Evolutionary conservation across 2,113 vertebrate genomes (phyloP), one percentile per base, ranked within the genome.

Genomic region (Mustela nigripes): DNA sequence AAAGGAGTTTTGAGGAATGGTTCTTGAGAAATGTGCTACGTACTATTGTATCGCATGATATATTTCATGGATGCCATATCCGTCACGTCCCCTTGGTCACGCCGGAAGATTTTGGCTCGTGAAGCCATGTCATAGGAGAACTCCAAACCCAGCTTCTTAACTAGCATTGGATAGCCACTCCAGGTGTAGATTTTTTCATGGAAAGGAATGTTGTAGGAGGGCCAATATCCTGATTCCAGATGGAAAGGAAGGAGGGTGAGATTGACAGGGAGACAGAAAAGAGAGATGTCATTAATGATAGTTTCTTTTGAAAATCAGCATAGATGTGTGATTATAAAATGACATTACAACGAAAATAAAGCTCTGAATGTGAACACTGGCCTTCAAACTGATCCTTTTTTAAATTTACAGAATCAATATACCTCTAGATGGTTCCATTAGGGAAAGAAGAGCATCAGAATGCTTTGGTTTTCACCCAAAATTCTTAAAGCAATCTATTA

Each of bases 41-140:
- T 99, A 99, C 99, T 99, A 98, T 99, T 99, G 98, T 99, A 99
- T 99, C 99, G 99, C 99, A 99, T 99, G 97, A 99, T 99, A 92
- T 99, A 98, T 98, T 99, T 99, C 98, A 99, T 99, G 97, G 99
- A 99, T 87, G 91, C 98, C 95, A 99, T 96, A 97, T 98, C 98
- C 0, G 81, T 99, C 97, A 99, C 99, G 67, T 97, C 99, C 82
- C 99, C 99, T 96, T 99, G 99, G 97, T 99, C 99, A 79, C 99
- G 99, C 90, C 99, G 99, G 94, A 99, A 99, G 98, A 99, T 99
- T 98, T 99, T 99, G 97, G 99, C 99, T 97, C 99, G 98, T 36
- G 99, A 99, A 97, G 99, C 99, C 93, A 99, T 98, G 74, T 99
- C 99, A 0, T 99, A 99, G 53, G 99, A 99, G 97, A 99, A 99